Conservation (phyloP, 2,888 invertebrate genomes). For the Pollenia angustigena region DNA sequence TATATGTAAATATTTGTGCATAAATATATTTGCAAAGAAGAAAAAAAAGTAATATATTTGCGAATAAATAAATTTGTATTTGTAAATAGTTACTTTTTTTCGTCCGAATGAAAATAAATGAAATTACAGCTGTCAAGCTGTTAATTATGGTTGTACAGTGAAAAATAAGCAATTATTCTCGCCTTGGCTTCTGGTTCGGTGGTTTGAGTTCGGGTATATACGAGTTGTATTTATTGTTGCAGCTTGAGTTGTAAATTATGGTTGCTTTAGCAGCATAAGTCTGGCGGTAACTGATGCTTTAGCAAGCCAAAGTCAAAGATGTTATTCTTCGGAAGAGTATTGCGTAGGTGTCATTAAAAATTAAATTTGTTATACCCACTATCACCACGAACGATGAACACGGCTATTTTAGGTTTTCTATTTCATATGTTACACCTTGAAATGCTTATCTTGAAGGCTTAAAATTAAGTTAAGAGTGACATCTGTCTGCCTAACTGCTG, state of each 20-base stretch:
- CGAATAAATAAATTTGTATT: constrained; percentile 31
- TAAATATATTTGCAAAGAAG: too few relatives aligned
- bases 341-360: neutral
- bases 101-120: constrained; percentile 63
- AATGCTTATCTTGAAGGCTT: too few relatives aligned
- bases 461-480: too few relatives aligned
- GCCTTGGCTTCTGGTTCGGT: neutral
- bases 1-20: constrained; percentile 48
- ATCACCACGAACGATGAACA: too few relatives aligned
- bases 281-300: constrained; percentile 1
- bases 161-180: constrained; percentile 57
- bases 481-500: too few relatives aligned
- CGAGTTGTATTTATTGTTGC: neutral
- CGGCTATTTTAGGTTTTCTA: too few relatives aligned
- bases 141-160: constrained; percentile 66
- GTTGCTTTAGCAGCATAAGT: constrained; percentile 26
- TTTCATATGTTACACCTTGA: too few relatives aligned
- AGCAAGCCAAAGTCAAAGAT: neutral
- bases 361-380: neutral
- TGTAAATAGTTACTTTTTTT: constrained; percentile 60
- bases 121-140: constrained; percentile 72
- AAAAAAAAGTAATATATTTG: neutral
- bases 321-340: neutral
- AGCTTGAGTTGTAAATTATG: constrained; percentile 36
- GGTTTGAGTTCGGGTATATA: neutral